phyloP scores from a whole-genome alignment of 2,888 invertebrate species.

The Chironomus riparius region DNA sequence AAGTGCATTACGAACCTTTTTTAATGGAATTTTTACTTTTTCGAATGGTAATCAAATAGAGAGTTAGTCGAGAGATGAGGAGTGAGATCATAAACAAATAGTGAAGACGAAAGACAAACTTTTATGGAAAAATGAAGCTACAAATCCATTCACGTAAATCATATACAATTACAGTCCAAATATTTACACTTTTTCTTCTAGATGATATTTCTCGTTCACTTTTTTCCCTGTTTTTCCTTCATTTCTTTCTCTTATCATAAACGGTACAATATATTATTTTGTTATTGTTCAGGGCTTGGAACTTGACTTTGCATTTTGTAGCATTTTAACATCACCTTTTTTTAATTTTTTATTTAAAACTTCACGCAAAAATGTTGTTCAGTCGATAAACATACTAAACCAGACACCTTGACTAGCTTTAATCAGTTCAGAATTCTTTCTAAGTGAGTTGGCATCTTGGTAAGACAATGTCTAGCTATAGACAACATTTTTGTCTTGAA shows the following conservation, averaged over 20 bases:
- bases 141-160: background rate
- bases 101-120: background rate
- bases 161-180: slow-evolving; percentile 21
- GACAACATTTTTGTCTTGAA: too few species aligned
- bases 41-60: background rate
- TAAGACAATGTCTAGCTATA: too few species aligned
- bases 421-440: too few species aligned
- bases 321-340: too few species aligned
- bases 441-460: too few species aligned
- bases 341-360: too few species aligned
- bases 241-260: slow-evolving; percentile 8
- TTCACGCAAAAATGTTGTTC: too few species aligned
- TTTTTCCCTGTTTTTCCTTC: background rate
- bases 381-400: too few species aligned
- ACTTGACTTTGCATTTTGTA: too few species aligned
- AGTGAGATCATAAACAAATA: slow-evolving; percentile 10
- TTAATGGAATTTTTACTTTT: background rate
- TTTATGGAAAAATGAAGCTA: background rate
- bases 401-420: too few species aligned
- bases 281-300: too few species aligned
- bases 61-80: background rate
- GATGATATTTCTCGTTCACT: background rate
- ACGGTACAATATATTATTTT: background rate
- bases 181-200: slow-evolving; percentile 8
- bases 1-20: background rate